Base-by-base conservation (phyloP, 1,140 invertebrate genomes). In the Rhysida immarginata region DNA sequence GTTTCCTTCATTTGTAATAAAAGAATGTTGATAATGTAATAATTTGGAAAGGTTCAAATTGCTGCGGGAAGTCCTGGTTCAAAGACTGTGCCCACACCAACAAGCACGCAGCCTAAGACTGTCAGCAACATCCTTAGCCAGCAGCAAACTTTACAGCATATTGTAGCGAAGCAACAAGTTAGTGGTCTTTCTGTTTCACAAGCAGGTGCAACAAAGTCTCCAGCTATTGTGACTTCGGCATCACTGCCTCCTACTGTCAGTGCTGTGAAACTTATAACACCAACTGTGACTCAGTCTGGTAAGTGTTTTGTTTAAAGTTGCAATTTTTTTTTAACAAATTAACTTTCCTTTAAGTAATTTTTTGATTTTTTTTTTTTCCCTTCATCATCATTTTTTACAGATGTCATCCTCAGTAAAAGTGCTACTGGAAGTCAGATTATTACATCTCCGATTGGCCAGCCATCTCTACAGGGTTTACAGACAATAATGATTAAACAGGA, bases 401-500 rank as follows among this genome's bases (percentile, higher is more conserved):
- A 21, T 23, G 35, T 56, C 59, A 20, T 14, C 52, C n/a, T 35
- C 45, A 21, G 35, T 54, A 20, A 46, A 48, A 29, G 27, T 51
- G 13, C 49, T 21, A 25, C n/a, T n/a, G n/a, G n/a, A n/a, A n/a
- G n/a, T n/a, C n/a, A n/a, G n/a, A n/a, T n/a, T n/a, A 41, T 25
- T 46, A 18, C 45, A 16, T 49, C 24, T 5, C 44, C n/a, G 26
- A 26, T 46, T 44, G 56, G 27, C 23, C 50, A 45, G 21, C 49
- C 11, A 53, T 21, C 45, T 27, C 51, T 41, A 21, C 48, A 60
- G 43, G 58, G 59, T 23, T 53, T 63, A 35, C 62, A 63, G 46
- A 61, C 60, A 11, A 64, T 64, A 26, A 60, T 64, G 5, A 58
- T 63, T 11, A 63, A 63, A 55, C 63, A 63, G 54, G 63, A 61